Conservation (phyloP, 1,140 invertebrate species). For the Ceratitis capitata region DNA sequence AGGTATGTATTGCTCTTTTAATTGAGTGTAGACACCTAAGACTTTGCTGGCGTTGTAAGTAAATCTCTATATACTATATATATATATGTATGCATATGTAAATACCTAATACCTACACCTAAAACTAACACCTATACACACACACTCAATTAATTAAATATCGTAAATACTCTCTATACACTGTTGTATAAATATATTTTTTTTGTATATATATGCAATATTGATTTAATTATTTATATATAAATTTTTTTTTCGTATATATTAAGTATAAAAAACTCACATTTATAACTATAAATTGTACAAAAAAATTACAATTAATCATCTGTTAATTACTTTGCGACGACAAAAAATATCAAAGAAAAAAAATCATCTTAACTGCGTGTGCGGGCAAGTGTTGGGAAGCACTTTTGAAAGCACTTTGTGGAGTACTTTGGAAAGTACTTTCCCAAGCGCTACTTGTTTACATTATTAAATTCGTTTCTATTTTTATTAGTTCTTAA, state of each 20-base stretch:
- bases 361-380: neutral
- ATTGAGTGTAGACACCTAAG: conserved; percentile 1
- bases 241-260: neutral
- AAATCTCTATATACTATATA: too few species aligned
- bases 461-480: neutral
- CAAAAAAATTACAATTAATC: neutral
- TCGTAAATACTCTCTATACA: neutral
- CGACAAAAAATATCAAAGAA: neutral
- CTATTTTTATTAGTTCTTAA: neutral
- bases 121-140: conserved; percentile 1
- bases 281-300: neutral
- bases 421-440: conserved; percentile 33
- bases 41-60: conserved; percentile 19
- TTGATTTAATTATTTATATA: conserved; percentile 13
- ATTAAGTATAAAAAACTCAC: neutral
- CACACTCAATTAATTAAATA: conserved; percentile 10
- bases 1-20: neutral
- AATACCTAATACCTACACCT: conserved; percentile 30
- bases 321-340: neutral
- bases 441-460: conserved; percentile 21
- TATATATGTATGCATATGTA: neutral
- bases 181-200: neutral
- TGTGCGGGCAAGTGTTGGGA: conserved; percentile 15
- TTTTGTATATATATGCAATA: conserved; percentile 6
- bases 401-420: conserved; percentile 38